phyloP scores from a whole-genome alignment of 2,888 invertebrate genomes.

The Lydus trimaculatus region DNA sequence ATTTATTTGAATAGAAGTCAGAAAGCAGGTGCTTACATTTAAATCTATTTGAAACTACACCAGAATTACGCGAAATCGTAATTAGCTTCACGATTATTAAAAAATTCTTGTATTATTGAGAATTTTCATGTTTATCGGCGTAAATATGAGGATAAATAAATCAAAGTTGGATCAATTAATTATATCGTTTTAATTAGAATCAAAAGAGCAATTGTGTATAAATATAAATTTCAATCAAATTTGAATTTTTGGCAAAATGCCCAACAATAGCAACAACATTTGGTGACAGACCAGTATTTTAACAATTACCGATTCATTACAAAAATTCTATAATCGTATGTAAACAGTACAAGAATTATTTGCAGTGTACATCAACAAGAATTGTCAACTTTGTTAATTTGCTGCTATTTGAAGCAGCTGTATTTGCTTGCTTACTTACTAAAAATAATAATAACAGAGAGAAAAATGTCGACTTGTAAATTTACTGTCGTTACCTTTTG shows the following conservation, averaged over 20 bases:
- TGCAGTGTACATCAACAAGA: neutral
- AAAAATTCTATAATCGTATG: neutral
- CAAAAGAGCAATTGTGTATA: no score
- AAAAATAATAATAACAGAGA: neutral
- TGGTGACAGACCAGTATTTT: neutral
- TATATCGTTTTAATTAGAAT: no score
- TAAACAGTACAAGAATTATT: neutral
- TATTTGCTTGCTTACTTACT: neutral
- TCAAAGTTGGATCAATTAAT: no score
- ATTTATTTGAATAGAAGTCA: neutral
- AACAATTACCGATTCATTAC: neutral
- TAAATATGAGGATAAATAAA: slow-evolving; percentile 14
- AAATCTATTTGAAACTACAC: neutral
- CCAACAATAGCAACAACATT: neutral
- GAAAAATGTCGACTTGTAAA: slow-evolving; percentile 7
- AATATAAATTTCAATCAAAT: no score
- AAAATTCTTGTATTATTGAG: neutral
- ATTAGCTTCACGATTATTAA: neutral
- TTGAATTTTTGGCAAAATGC: slow-evolving; percentile 1
- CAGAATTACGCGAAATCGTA: neutral
- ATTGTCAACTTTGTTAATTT: neutral
- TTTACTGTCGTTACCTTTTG: slow-evolving; percentile 7
- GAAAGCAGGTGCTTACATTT: neutral
- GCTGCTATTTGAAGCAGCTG: slow-evolving; percentile 3
- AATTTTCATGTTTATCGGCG: slow-evolving; percentile 18